Conservation (phyloP, 2,888 invertebrate species). For the Caenorhabditis sp. region DNA sequence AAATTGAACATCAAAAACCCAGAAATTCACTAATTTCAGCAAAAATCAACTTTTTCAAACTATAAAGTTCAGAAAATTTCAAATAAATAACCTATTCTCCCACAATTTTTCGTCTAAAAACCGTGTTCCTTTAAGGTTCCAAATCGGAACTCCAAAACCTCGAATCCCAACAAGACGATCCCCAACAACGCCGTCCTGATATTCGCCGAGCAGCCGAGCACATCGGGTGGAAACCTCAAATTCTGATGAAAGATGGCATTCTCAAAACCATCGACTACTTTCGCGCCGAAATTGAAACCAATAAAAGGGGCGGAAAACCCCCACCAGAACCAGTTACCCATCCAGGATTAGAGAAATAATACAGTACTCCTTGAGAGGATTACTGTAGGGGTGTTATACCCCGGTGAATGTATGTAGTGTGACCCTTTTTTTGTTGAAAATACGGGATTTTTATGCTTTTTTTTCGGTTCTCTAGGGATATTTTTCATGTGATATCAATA, state of each 20-base stretch:
- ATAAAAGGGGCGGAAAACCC: constrained; percentile 45
- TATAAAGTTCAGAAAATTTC: no score
- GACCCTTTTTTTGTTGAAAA: no score
- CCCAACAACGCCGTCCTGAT: constrained; percentile 90
- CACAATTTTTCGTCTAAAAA: constrained; percentile 72
- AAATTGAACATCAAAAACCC: no score
- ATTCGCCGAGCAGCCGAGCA: constrained; percentile 86
- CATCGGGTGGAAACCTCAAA: constrained; percentile 90
- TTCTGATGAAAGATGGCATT: constrained; percentile 84
- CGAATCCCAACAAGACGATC: constrained; percentile 92
- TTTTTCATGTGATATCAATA: constrained; percentile 5
- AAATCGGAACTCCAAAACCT: constrained; percentile 81
- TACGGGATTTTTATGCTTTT: background rate
- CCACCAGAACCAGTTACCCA: constrained; percentile 19
- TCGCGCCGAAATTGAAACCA: constrained; percentile 80
- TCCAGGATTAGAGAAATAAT: constrained; percentile 29
- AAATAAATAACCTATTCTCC: no score
- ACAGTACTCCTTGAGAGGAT: background rate
- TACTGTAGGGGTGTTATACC: no score
- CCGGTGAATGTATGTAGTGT: no score
- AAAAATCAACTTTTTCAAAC: no score
- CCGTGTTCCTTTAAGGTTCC: background rate
- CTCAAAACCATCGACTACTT: constrained; percentile 93
- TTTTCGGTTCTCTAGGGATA: background rate
- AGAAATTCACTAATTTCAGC: no score